Conservation (phyloP, 2,113 vertebrate genomes). For the Aleadryas rufinucha region DNA sequence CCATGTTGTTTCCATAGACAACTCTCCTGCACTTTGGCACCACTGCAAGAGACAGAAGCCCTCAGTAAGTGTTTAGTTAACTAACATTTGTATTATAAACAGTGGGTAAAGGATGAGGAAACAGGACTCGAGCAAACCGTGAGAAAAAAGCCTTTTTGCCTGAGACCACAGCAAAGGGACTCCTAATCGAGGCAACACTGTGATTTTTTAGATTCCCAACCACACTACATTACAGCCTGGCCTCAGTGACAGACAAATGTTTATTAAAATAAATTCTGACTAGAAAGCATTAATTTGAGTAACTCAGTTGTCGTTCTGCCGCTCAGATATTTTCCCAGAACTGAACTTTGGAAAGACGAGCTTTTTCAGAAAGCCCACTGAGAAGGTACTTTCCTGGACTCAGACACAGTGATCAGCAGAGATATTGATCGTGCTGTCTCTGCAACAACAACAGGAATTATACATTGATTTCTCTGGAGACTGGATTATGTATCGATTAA, state of each 20-base stretch:
- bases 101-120: constrained; percentile 46
- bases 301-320: not conserved
- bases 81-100: constrained; percentile 61
- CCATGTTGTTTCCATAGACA: not conserved
- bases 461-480: constrained; percentile 52
- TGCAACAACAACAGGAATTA: constrained; percentile 50
- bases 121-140: not conserved
- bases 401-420: constrained; percentile 26
- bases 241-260: not conserved
- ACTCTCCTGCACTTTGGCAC: not conserved
- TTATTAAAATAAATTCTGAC: constrained; percentile 21
- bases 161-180: constrained; percentile 45
- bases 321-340: constrained; percentile 13
- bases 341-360: not conserved
- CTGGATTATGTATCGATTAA: constrained; percentile 43
- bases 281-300: constrained; percentile 27
- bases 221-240: not conserved
- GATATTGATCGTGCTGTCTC: constrained; percentile 10
- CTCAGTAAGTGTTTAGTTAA: constrained; percentile 55
- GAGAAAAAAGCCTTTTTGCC: constrained; percentile 56
- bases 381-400: constrained; percentile 15
- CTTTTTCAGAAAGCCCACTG: not conserved
- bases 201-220: constrained; percentile 31
- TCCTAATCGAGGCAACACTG: not conserved
- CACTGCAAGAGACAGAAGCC: constrained; percentile 1